Evolutionary conservation across 2,797 vertebrate species (phyloP).

Genomic region (Pseudomugil tenellus): DNA sequence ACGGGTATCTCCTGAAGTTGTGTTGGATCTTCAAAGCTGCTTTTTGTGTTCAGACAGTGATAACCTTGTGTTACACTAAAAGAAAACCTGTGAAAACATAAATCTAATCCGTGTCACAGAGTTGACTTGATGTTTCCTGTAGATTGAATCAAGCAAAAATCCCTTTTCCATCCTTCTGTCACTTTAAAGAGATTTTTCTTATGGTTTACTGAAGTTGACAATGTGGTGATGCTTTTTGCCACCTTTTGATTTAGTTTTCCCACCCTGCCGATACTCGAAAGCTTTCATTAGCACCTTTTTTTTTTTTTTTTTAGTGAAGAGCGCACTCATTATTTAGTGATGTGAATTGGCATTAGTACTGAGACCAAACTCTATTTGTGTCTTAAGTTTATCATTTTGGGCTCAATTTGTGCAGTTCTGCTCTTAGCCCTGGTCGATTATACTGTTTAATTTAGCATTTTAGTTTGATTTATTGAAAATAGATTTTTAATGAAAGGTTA

Average conservation of each 20-base stretch:
- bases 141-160: no score
- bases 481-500: no score
- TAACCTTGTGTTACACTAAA: neutral
- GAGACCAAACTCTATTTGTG: neutral
- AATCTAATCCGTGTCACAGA: neutral
- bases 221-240: neutral
- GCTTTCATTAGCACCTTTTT: neutral
- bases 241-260: conserved; percentile 18
- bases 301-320: neutral
- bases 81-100: neutral
- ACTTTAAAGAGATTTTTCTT: neutral
- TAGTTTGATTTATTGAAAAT: no score
- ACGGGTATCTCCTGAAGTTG: conserved; percentile 31
- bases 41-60: conserved; percentile 23
- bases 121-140: neutral
- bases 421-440: neutral
- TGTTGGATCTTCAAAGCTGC: conserved; percentile 15
- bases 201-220: conserved; percentile 20
- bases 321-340: neutral
- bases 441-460: no score
- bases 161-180: neutral
- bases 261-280: neutral
- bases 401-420: neutral
- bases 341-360: neutral
- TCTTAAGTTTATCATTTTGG: neutral